Conservation (phyloP, 2,113 vertebrate species). For the Megatriorchis doriae region DNA sequence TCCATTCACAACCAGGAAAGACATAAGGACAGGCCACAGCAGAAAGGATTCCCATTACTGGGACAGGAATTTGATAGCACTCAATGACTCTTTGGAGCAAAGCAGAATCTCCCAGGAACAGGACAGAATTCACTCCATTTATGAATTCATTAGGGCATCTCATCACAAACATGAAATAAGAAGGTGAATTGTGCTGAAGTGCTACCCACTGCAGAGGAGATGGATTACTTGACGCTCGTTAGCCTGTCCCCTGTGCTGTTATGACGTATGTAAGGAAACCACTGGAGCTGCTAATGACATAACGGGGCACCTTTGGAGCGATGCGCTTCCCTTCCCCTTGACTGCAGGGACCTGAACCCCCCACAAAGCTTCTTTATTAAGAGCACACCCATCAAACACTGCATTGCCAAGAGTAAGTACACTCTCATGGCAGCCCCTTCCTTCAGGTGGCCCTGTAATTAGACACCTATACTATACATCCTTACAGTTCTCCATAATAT, state of each 20-base stretch:
- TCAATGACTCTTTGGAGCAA: not conserved
- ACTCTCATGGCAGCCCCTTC: no score
- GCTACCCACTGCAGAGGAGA: not conserved
- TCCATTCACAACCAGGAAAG: not conserved
- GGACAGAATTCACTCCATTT: not conserved
- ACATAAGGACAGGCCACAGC: not conserved
- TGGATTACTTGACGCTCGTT: fast-evolving
- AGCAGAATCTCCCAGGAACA: not conserved
- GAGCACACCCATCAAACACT: not conserved
- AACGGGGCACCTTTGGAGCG: not conserved
- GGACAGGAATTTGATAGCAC: not conserved
- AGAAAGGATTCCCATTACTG: not conserved
- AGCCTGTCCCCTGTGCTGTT: not conserved
- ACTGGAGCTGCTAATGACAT: not conserved
- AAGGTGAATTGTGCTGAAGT: not conserved
- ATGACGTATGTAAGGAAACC: not conserved
- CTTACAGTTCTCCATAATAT: fast-evolving
- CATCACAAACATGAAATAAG: fast-evolving
- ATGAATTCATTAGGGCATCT: not conserved
- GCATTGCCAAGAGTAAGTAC: not conserved
- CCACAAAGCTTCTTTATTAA: not conserved
- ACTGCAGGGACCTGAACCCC: not conserved
- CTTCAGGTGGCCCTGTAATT: not conserved
- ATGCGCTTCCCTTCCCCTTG: no score
- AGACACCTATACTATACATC: not conserved